Conservation (phyloP, 1,140 invertebrate genomes). For the Drosophila repletoides region DNA sequence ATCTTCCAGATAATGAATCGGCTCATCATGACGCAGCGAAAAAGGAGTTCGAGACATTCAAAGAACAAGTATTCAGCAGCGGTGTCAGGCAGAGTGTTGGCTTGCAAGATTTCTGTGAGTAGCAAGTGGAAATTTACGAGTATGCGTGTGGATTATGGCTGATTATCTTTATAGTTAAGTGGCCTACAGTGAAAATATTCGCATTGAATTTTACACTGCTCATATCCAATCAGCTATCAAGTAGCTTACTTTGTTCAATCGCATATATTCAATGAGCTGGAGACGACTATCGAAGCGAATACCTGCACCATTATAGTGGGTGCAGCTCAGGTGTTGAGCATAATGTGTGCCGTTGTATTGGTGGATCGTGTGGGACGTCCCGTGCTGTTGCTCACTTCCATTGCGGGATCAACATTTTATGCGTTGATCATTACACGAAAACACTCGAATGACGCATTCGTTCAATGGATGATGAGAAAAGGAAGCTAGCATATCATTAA, state of each 20-base stretch:
- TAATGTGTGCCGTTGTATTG: slow-evolving; percentile 38
- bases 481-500: slow-evolving; percentile 40
- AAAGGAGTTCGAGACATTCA: slow-evolving; percentile 68
- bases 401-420: slow-evolving; percentile 13
- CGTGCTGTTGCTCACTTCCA: slow-evolving; percentile 53
- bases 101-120: slow-evolving; percentile 61
- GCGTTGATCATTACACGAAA: not conserved
- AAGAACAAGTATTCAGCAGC: slow-evolving; percentile 52
- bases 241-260: slow-evolving; percentile 83
- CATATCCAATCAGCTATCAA: slow-evolving; percentile 69
- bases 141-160: not conserved
- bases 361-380: slow-evolving; percentile 65
- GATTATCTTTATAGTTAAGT: slow-evolving; percentile 44
- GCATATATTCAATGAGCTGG: slow-evolving; percentile 86
- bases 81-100: slow-evolving; percentile 44
- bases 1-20: slow-evolving; percentile 48
- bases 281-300: slow-evolving; percentile 84
- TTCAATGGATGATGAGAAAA: slow-evolving; percentile 40
- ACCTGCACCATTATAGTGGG: slow-evolving; percentile 89
- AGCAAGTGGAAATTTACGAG: not conserved
- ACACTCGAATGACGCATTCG: slow-evolving; percentile 18
- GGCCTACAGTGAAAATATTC: slow-evolving; percentile 54
- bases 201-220: slow-evolving; percentile 59
- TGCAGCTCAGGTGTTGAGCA: slow-evolving; percentile 57
- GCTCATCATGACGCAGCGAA: slow-evolving; percentile 37